phyloP scores from a whole-genome alignment of 2,888 invertebrate species.

The Phengaris alcon region DNA sequence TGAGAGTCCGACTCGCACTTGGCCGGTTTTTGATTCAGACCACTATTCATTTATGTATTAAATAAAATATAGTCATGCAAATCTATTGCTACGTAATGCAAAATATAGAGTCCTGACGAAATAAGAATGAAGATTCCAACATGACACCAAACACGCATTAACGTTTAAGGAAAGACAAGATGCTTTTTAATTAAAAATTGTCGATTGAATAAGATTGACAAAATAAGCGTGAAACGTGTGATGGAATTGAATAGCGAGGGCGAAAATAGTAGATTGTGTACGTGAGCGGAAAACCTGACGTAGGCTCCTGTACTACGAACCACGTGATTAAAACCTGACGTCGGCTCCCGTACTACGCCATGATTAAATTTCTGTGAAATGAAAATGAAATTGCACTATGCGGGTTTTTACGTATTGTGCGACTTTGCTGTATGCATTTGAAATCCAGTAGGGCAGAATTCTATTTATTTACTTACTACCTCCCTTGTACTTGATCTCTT shows the following conservation, averaged over 20 bases:
- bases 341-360: background rate
- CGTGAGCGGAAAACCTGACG: constrained; percentile 1
- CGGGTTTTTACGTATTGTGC: background rate
- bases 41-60: too few relatives aligned
- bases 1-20: too few relatives aligned
- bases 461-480: too few relatives aligned
- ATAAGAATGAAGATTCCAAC: too few relatives aligned
- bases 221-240: background rate
- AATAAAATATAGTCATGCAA: too few relatives aligned
- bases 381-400: constrained; percentile 11
- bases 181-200: background rate
- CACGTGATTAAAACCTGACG: constrained; percentile 1
- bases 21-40: too few relatives aligned
- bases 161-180: background rate
- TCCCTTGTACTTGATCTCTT: too few relatives aligned
- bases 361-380: constrained; percentile 16
- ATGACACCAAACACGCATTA: background rate
- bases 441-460: too few relatives aligned
- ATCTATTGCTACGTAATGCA: too few relatives aligned
- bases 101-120: too few relatives aligned
- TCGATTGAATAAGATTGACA: background rate
- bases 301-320: constrained; percentile 5
- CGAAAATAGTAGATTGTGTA: background rate
- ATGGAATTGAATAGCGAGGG: constrained; percentile 1
- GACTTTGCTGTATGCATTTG: too few relatives aligned